Evolutionary conservation across 1,140 invertebrate genomes (phyloP).

Genomic region (Geopemphigus sp.): DNA sequence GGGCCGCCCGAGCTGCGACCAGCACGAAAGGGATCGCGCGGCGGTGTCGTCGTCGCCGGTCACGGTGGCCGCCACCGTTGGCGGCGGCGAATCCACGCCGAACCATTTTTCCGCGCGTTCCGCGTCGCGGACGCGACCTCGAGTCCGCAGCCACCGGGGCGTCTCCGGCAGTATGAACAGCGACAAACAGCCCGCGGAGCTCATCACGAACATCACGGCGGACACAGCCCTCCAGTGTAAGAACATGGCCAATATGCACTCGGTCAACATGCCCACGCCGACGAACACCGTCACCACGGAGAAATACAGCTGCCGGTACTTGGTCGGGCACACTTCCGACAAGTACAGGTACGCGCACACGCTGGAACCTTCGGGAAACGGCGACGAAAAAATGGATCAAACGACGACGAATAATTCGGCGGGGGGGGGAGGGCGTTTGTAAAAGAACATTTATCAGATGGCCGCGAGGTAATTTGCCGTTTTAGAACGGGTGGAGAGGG

Average conservation of each 20-base stretch:
- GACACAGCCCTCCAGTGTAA: conserved; percentile 55
- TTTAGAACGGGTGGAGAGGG: no score
- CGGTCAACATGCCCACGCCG: conserved; percentile 59
- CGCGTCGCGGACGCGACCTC: conserved; percentile 61
- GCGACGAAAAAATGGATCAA: no score
- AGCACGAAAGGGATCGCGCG: conserved; percentile 55
- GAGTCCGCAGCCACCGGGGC: conserved; percentile 62
- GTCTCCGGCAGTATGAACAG: conserved; percentile 69
- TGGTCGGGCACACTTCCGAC: conserved; percentile 53
- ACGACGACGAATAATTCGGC: no score
- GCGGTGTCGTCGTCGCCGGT: conserved; percentile 60
- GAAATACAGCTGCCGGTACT: conserved; percentile 54
- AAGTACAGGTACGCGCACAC: conserved; percentile 54
- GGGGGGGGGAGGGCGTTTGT: no score
- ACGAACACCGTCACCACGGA: conserved; percentile 58
- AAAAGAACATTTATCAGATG: no score
- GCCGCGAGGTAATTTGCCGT: no score
- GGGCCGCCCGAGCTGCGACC: conserved; percentile 56
- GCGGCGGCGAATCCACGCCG: neutral
- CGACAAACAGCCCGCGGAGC: conserved; percentile 55
- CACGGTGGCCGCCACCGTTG: neutral
- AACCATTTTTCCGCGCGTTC: neutral
- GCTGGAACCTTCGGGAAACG: conserved; percentile 53
- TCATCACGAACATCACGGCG: conserved; percentile 50
- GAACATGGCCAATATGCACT: conserved; percentile 57